A percentile compares a stretch with the other conserved stretches of the same genome.
Evolutionary conservation across 2,113 vertebrate species (phyloP).

Genomic region (Synodontis membranacea): DNA sequence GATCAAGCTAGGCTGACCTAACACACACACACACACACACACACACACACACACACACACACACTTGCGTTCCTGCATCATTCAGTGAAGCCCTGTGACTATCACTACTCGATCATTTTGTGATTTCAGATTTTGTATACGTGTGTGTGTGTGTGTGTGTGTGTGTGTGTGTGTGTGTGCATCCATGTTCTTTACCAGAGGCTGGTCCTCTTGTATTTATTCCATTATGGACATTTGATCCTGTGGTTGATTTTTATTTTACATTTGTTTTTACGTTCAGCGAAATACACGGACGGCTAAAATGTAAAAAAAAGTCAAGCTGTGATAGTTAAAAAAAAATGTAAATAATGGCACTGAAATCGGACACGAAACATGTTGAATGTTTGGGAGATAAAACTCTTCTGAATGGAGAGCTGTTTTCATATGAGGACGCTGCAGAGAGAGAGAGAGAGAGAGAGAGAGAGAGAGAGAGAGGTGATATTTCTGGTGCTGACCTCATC

Average conservation of each 20-base stretch:
- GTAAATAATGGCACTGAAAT: slow-evolving; percentile 31
- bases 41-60: slow-evolving; percentile 47
- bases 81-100: neutral
- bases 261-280: slow-evolving; percentile 12
- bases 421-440: slow-evolving; percentile 32
- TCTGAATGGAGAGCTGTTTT: slow-evolving; percentile 32
- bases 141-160: neutral
- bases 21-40: slow-evolving; percentile 35
- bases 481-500: slow-evolving; percentile 48
- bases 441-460: neutral
- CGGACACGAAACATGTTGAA: neutral
- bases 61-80: slow-evolving; percentile 22
- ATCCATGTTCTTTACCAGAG: slow-evolving; percentile 38
- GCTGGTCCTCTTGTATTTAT: slow-evolving; percentile 57
- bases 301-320: slow-evolving; percentile 9
- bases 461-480: neutral
- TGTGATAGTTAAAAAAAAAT: slow-evolving; percentile 32
- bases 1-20: neutral
- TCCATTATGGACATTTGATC: slow-evolving; percentile 20
- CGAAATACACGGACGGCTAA: slow-evolving; percentile 11
- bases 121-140: neutral
- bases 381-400: neutral
- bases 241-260: slow-evolving; percentile 34
- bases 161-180: slow-evolving; percentile 18
- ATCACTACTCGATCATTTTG: neutral